phyloP scores from a whole-genome alignment of 2,888 invertebrate species.

The Nephrotoma flavescens region DNA sequence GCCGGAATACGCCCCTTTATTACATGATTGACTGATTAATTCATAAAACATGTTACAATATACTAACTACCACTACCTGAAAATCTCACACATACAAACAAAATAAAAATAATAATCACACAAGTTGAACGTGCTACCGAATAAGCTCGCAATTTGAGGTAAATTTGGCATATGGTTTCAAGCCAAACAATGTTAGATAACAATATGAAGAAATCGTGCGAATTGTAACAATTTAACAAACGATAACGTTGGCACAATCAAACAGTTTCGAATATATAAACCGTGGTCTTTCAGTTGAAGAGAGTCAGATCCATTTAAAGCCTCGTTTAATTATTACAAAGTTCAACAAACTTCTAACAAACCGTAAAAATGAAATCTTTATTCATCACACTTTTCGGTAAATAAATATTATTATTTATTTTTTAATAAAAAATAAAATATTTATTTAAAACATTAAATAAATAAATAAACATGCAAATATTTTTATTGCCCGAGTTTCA shows the following conservation, averaged over 20 bases:
- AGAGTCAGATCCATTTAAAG: background rate
- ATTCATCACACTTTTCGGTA: background rate
- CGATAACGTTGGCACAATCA: background rate
- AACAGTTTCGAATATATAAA: background rate
- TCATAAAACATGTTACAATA: too few species aligned
- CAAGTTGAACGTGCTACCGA: background rate
- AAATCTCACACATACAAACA: too few species aligned
- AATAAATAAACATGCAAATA: background rate
- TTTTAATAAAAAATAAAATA: background rate
- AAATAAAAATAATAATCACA: background rate
- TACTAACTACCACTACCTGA: too few species aligned
- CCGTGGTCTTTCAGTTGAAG: background rate
- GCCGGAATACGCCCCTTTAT: too few species aligned
- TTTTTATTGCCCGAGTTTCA: background rate
- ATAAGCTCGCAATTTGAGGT: background rate
- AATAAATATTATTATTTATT: background rate
- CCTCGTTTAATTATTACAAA: background rate
- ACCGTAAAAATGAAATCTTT: background rate
- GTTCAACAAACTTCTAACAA: background rate
- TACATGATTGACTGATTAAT: too few species aligned
- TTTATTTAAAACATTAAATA: background rate
- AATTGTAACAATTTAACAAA: background rate
- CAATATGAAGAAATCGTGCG: background rate
- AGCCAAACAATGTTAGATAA: background rate
- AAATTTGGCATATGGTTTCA: background rate